Percentiles rank a stretch among this genome's conserved stretches.
Conservation (phyloP, 2,888 invertebrate species). For the Archips xylosteana region DNA sequence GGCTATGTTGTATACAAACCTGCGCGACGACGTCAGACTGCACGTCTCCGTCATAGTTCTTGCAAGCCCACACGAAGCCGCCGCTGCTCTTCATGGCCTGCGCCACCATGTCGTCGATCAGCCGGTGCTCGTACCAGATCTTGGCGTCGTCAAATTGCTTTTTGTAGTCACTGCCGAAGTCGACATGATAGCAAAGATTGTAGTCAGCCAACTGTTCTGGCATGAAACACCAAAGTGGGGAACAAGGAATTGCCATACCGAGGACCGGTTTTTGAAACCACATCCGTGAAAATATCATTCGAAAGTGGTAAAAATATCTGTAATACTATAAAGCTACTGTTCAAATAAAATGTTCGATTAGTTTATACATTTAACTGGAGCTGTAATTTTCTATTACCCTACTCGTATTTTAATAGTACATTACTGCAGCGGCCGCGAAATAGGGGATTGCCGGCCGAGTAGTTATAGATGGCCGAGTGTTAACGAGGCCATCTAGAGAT, state of each 20-base stretch:
- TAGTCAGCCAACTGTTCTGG: neutral
- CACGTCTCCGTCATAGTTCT: conserved; percentile 97
- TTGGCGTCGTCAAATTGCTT: conserved; percentile 90
- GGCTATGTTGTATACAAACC: conserved; percentile 52
- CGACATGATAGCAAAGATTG: neutral
- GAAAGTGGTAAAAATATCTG: too few species aligned
- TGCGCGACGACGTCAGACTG: conserved; percentile 95
- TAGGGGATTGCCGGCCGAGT: too few species aligned
- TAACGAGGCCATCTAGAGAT: too few species aligned
- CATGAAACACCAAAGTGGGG: conserved; percentile 22
- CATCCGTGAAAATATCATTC: too few species aligned
- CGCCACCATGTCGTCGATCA: conserved; percentile 97
- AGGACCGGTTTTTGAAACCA: too few species aligned
- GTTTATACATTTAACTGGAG: too few species aligned
- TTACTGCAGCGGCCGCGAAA: too few species aligned
- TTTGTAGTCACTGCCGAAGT: conserved; percentile 87
- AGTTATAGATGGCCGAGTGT: too few species aligned
- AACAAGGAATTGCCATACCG: neutral
- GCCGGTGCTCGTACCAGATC: conserved; percentile 96
- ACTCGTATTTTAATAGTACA: too few species aligned
- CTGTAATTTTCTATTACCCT: too few species aligned
- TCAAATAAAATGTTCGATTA: too few species aligned
- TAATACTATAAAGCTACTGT: too few species aligned
- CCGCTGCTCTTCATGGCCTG: conserved; percentile 93
- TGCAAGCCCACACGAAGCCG: conserved; percentile 96